Conservation (phyloP, 2,797 vertebrate genomes). For the Smutsia gigantea region DNA sequence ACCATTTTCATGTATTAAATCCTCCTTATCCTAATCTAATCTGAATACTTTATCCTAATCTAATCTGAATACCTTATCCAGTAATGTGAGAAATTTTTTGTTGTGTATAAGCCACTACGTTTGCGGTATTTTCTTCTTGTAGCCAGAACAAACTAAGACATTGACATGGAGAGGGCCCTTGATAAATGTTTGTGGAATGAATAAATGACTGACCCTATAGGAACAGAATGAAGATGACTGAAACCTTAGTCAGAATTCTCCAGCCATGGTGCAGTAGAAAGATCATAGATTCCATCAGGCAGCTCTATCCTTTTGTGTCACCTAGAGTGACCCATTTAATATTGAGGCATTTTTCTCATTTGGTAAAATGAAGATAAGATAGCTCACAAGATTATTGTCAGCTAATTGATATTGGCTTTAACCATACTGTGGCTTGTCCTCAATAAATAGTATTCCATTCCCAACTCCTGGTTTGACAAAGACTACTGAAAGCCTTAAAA, state of each 20-base stretch:
- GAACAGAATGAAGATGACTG: background rate
- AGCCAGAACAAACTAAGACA: background rate
- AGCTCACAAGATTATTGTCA: background rate
- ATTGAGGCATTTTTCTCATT: conserved; percentile 39
- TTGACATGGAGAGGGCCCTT: background rate
- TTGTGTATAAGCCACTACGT: background rate
- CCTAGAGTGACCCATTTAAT: background rate
- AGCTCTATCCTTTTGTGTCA: background rate
- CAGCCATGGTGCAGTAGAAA: background rate
- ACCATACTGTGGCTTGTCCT: background rate
- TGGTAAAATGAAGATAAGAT: conserved; percentile 16
- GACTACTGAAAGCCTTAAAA: conserved; percentile 5
- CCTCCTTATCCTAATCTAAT: background rate
- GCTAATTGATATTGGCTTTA: background rate
- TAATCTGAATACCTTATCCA: background rate
- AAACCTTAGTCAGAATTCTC: background rate
- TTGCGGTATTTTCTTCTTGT: background rate
- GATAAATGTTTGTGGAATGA: conserved; percentile 1
- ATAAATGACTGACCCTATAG: background rate
- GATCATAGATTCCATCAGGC: background rate
- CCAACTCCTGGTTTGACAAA: conserved; percentile 13
- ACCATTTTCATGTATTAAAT: conserved; percentile 19
- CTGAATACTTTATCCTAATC: background rate
- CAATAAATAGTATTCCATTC: background rate
- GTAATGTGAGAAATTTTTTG: background rate